Evolutionary conservation across 2,888 invertebrate species (phyloP), one percentile per base, ranked within the genome.

Genomic region (Callimorpha dominula): DNA sequence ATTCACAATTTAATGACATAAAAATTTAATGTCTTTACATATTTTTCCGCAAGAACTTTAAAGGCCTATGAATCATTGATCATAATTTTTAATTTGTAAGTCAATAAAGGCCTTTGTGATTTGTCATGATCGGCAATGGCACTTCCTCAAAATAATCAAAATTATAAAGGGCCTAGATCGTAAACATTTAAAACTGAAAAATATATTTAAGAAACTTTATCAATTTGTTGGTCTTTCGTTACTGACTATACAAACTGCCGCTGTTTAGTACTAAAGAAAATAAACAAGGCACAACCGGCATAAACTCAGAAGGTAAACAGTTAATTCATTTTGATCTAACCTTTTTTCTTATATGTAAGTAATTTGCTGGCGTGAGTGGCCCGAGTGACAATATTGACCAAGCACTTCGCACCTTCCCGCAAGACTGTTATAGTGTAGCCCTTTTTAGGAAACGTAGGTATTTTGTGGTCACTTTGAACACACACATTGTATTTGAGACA

Each of bases 351-450:
- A 87, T 85, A 81, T 85, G 85, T 88, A 86, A 87, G 89, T 91
- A 88, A 90, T 90, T 89, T 89, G 88, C 83, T 84, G 85, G 91
- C 87, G 89, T 88, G 89, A 89, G 91, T 89, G 88, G 87, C 87
- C 81, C 85, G 81, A 84, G 83, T 82, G 85, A 88, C 86, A 86
- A 84, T 94, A 88, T 94, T 94, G 90, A 92, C 93, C 84, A 78
- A 92, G 87, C 92, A 93, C 94, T 95, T 95, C 85, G 91, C 94
- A 94, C 94, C 93, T 94, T 85, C 84, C 85, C 82, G 87, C 85
- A 85, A 84, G 85, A 85, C 86, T 86, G 87, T 88, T 89, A 89
- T 87, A 86, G 83, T 82, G 86, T 87, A 86, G 88, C 90, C 92
- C 91, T 92, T 94, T 93, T 93, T 91, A 89, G 89, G 92, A 93